Percentiles rank a stretch among this genome's conserved stretches.
Conservation (phyloP, 2,797 vertebrate genomes). For the Pseudochaenichthys georgianus region DNA sequence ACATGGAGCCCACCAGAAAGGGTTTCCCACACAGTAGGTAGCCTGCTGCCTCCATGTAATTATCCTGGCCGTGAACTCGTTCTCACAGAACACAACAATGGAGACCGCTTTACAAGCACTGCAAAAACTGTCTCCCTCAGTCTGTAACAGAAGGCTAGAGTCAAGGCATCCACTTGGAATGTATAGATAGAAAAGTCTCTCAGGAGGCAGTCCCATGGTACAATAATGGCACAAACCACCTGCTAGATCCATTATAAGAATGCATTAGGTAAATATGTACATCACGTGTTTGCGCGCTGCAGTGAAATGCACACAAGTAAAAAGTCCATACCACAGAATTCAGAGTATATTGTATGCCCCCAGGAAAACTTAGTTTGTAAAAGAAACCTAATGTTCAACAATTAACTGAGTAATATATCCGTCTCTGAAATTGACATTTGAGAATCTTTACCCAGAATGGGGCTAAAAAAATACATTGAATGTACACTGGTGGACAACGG, state of each 20-base stretch:
- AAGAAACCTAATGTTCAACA: conserved; percentile 9
- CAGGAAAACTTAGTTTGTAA: conserved; percentile 9
- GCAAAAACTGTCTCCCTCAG: conserved; percentile 52
- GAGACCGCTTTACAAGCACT: conserved; percentile 40
- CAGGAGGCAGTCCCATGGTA: conserved; percentile 77
- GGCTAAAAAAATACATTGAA: background rate
- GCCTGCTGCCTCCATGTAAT: conserved; percentile 50
- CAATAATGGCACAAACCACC: conserved; percentile 61
- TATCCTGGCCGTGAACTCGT: conserved; percentile 17
- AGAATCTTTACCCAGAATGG: background rate
- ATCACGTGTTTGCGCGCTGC: conserved; percentile 53
- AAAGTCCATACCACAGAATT: conserved; percentile 40
- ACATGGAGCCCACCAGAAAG: conserved; percentile 37
- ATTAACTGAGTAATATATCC: background rate
- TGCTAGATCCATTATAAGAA: conserved; percentile 54
- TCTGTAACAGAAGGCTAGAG: conserved; percentile 62
- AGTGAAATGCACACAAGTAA: conserved; percentile 41
- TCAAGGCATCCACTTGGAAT: conserved; percentile 87
- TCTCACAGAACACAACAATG: conserved; percentile 40
- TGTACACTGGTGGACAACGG: background rate
- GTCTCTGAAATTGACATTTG: background rate
- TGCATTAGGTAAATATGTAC: conserved; percentile 70
- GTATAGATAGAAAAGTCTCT: conserved; percentile 80
- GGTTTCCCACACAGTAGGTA: conserved; percentile 41
- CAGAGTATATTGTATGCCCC: background rate